Conservation (phyloP, 2,888 invertebrate species). For the Petrolisthes manimaculis region DNA sequence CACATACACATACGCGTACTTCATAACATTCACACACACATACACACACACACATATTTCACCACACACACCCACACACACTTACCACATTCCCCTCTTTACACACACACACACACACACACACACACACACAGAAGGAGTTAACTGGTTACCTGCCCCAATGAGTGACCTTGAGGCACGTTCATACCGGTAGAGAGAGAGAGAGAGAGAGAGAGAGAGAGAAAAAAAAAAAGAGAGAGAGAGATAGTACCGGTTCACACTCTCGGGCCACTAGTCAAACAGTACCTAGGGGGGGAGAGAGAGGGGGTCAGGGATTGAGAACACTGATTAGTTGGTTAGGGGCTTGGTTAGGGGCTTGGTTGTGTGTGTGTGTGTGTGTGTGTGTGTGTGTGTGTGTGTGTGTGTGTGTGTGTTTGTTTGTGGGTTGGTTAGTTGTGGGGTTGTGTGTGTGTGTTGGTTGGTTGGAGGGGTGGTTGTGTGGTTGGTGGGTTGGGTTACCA, state of each 20-base stretch:
- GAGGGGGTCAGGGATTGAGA: background rate
- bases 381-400: no score
- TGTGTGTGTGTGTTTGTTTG: no score
- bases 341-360: background rate
- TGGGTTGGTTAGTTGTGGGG: no score
- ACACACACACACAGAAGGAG: conserved; percentile 7
- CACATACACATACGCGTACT: background rate
- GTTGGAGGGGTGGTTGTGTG: no score
- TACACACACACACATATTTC: background rate
- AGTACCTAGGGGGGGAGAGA: no score
- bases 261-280: no score
- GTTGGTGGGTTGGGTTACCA: no score
- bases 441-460: no score
- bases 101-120: background rate
- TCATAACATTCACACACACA: background rate
- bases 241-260: no score
- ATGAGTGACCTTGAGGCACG: background rate
- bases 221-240: no score
- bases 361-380: no score
- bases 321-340: background rate
- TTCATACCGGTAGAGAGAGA: background rate
- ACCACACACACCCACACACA: background rate
- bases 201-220: background rate
- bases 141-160: background rate
- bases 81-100: background rate